phyloP scores from a whole-genome alignment of 2,797 vertebrate genomes.

The Rallus crepitans region DNA sequence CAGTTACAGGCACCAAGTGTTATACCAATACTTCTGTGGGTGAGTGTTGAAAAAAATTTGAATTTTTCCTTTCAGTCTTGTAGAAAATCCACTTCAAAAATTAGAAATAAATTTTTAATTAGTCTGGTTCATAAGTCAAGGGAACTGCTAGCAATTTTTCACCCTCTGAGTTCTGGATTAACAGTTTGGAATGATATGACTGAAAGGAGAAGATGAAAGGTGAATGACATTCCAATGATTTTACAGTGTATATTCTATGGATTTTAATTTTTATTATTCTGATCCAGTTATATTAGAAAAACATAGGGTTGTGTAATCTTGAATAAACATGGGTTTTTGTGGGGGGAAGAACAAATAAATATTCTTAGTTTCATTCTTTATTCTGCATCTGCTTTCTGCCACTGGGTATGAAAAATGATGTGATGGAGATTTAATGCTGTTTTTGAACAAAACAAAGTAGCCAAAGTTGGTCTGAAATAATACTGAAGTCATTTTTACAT shows the following conservation, averaged over 20 bases:
- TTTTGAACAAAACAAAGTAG: not conserved
- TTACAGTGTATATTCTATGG: not conserved
- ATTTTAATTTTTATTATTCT: not conserved
- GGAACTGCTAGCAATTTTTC: not conserved
- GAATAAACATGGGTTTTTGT: not conserved
- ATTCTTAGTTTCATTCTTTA: not conserved
- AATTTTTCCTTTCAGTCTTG: not conserved
- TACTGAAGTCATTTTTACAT: not conserved
- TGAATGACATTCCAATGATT: not conserved
- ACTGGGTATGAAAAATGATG: not conserved
- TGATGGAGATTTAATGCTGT: not conserved
- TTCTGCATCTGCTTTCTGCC: not conserved
- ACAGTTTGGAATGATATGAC: not conserved
- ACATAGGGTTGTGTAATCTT: not conserved
- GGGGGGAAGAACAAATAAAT: not conserved
- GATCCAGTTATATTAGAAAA: not conserved
- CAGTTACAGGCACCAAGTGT: accelerated
- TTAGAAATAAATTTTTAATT: not conserved
- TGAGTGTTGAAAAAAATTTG: not conserved
- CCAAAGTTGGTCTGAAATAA: not conserved
- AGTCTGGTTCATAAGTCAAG: not conserved
- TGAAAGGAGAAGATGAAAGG: not conserved
- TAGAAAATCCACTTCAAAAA: not conserved
- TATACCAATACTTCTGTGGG: not conserved
- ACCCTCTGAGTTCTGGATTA: not conserved